Base-by-base conservation (phyloP, 2,888 invertebrate genomes). In the Leistus spinibarbis region DNA sequence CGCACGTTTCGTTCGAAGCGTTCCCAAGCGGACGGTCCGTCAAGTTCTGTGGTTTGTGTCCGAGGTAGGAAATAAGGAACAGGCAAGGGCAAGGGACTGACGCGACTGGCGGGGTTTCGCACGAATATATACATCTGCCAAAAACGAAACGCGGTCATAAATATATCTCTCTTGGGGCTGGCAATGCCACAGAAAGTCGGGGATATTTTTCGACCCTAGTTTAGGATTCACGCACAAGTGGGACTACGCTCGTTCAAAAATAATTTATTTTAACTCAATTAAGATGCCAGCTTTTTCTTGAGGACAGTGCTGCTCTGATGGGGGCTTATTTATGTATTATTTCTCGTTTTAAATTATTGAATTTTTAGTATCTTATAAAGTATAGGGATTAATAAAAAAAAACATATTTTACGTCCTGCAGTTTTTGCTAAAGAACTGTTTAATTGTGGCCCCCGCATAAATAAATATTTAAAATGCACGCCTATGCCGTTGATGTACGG, bases 201-300 rank as follows among this genome's bases (percentile, higher is more conserved):
- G 27, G 5, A 22, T 17, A n/a, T 23, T 64, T 64, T 23, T n/a
- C 24, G 22, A 16, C 64, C 24, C 16, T 23, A 24, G 54, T 54
- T 71, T 54, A 23, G 64, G 54, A 71, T 71, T 27, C 40, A 70
- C 71, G 64, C 54, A 9, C 23, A 54, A 71, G n/a, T n/a, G 62
- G 69, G 62, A 4, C 22, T 22, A 10, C 23, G 24, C 24, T 24
- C 22, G 60, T 71, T 71, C 54, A 71, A 64, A 70, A 71, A 71
- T 64, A 64, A 71, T 62, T 71, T 54, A 54, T 24, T 54, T 65
- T 20, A 17, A 54, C 64, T 54, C 64, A 71, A 71, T 71, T 71
- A 64, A 71, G 54, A 70, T 16, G 13, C 40, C n/a, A 19, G 16
- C n/a, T 16, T 56, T 56, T 7, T 19, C n/a, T 56, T 56, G 56